Conservation (phyloP, 2,888 invertebrate genomes). For the Polia nebulosa region DNA sequence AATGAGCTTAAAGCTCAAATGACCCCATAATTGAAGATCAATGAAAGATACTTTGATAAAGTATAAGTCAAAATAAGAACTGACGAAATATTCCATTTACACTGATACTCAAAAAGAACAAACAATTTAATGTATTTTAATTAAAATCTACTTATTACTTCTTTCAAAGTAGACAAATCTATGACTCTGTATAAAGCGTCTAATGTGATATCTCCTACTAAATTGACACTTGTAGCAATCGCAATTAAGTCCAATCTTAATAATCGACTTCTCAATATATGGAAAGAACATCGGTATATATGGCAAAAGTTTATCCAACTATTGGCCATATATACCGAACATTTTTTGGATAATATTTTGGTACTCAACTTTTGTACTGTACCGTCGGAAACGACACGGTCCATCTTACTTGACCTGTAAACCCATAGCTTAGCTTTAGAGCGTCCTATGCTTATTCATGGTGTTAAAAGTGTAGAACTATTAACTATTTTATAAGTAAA, state of each 20-base stretch:
- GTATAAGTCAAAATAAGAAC: slow-evolving; percentile 8
- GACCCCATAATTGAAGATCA: slow-evolving; percentile 17
- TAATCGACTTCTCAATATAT: slow-evolving; percentile 59
- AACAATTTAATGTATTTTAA: slow-evolving; percentile 23
- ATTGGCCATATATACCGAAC: slow-evolving; percentile 66
- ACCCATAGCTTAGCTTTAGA: slow-evolving; percentile 85
- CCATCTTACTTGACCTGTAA: slow-evolving; percentile 84
- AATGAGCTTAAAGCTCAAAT: slow-evolving; percentile 40
- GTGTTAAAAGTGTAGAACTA: slow-evolving; percentile 74
- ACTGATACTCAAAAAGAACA: slow-evolving; percentile 1
- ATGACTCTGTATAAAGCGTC: slow-evolving; percentile 61
- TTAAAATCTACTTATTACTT: slow-evolving; percentile 32
- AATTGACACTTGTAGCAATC: slow-evolving; percentile 63
- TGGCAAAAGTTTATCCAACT: slow-evolving; percentile 50
- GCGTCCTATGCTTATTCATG: slow-evolving; percentile 79
- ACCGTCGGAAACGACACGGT: slow-evolving; percentile 84
- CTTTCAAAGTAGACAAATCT: slow-evolving; percentile 47
- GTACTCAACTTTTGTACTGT: slow-evolving; percentile 88
- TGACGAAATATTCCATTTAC: neutral
- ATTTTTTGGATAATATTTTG: slow-evolving; percentile 86
- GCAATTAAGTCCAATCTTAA: slow-evolving; percentile 65
- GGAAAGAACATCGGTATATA: slow-evolving; percentile 58
- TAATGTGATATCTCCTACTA: slow-evolving; percentile 67
- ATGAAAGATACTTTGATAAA: neutral
- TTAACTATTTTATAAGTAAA: slow-evolving; percentile 84